Evolutionary conservation across 2,888 invertebrate species (phyloP).

Genomic region (Andrena bucephala): DNA sequence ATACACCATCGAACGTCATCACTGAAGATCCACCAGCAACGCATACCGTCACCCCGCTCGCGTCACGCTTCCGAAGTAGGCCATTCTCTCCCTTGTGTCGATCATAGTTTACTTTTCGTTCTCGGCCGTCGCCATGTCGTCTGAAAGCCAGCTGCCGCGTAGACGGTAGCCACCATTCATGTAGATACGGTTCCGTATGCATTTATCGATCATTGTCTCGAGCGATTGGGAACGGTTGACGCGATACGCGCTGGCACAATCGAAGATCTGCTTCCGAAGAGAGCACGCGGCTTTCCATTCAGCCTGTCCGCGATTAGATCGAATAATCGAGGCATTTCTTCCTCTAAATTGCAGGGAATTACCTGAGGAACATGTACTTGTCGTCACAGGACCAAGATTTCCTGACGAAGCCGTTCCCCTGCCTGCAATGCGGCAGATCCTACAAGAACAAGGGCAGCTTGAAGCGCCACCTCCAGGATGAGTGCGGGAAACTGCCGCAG

Average conservation of each 20-base stretch:
- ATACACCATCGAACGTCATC: not conserved
- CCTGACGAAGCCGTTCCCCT: constrained; percentile 73
- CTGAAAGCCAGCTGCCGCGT: not conserved
- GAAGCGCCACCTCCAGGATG: constrained; percentile 91
- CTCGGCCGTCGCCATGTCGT: not conserved
- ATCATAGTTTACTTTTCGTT: not conserved
- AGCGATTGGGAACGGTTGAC: not conserved
- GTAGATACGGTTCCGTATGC: too few relatives aligned
- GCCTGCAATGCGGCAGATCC: constrained; percentile 78
- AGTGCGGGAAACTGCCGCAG: constrained; percentile 90
- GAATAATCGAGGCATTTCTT: constrained; percentile 65
- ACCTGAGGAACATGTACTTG: constrained; percentile 35
- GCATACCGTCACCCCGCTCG: not conserved
- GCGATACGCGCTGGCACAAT: constrained; percentile 12
- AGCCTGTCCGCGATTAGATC: constrained; percentile 12
- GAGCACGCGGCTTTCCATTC: constrained; percentile 17
- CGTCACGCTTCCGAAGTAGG: not conserved
- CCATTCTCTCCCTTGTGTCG: not conserved
- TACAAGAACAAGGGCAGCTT: constrained; percentile 89
- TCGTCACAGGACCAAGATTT: constrained; percentile 41
- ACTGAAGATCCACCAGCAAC: constrained; percentile 15
- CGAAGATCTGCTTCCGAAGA: constrained; percentile 48
- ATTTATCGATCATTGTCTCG: not conserved
- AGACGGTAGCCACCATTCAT: not conserved
- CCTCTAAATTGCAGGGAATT: constrained; percentile 73